Evolutionary conservation across 2,797 vertebrate genomes (phyloP).

Genomic region (Sorex maritimensis): DNA sequence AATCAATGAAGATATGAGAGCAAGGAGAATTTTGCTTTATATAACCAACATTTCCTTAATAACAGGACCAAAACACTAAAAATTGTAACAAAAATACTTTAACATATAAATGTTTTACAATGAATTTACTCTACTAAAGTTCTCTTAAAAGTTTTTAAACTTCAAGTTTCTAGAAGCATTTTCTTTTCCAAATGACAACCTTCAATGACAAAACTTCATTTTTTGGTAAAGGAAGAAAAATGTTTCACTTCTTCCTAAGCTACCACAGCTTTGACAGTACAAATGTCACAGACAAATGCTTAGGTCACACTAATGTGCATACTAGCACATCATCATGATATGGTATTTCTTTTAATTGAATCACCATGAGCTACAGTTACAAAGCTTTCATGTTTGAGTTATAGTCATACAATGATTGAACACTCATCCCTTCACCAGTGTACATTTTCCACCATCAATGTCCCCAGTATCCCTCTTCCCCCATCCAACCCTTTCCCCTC

Average conservation of each 20-base stretch:
- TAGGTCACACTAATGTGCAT: background rate
- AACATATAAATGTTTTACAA: background rate
- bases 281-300: background rate
- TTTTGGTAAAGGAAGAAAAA: background rate
- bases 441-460: too few relatives aligned
- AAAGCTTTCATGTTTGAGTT: too few relatives aligned
- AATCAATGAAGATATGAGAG: background rate
- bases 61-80: background rate
- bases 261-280: background rate
- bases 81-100: background rate
- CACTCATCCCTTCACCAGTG: too few relatives aligned
- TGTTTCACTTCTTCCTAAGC: background rate
- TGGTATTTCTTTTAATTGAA: too few relatives aligned
- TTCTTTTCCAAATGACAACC: background rate
- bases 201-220: background rate
- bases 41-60: slow-evolving; percentile 12
- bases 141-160: slow-evolving; percentile 22
- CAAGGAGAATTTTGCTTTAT: background rate
- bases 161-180: background rate
- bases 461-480: too few relatives aligned
- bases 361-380: too few relatives aligned
- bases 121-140: background rate
- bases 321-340: background rate
- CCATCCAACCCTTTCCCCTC: too few relatives aligned
- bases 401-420: too few relatives aligned